Conservation (phyloP, 2,797 vertebrate species). For the Luscinia megarhynchos region DNA sequence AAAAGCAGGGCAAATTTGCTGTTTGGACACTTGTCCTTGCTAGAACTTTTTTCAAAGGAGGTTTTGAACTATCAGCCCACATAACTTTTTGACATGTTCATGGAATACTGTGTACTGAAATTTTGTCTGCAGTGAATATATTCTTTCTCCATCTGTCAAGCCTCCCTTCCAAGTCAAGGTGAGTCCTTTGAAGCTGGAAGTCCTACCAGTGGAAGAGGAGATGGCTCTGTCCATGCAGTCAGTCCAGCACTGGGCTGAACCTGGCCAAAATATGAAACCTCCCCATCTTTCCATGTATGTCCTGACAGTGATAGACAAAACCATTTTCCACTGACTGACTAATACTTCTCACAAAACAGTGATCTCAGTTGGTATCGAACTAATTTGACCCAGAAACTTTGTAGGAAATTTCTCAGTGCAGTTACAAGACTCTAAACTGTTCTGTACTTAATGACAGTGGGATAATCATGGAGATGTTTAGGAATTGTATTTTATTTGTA, state of each 20-base stretch:
- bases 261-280: background rate
- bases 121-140: background rate
- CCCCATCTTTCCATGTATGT: background rate
- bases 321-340: background rate
- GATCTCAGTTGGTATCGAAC: background rate
- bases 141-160: background rate
- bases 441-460: background rate
- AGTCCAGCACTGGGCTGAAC: background rate
- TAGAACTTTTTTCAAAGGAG: background rate
- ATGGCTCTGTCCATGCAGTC: background rate
- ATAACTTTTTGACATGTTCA: fast-evolving
- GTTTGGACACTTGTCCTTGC: background rate
- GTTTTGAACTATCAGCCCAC: background rate
- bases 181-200: background rate
- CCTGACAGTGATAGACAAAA: background rate
- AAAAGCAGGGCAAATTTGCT: background rate
- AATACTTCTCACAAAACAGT: background rate
- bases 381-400: background rate
- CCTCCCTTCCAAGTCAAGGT: background rate
- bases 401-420: background rate
- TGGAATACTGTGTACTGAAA: background rate
- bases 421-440: background rate
- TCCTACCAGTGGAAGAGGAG: background rate
- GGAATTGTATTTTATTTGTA: background rate
- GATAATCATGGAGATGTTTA: background rate